Conservation (phyloP, 2,797 vertebrate genomes). For the Meda fulgida region DNA sequence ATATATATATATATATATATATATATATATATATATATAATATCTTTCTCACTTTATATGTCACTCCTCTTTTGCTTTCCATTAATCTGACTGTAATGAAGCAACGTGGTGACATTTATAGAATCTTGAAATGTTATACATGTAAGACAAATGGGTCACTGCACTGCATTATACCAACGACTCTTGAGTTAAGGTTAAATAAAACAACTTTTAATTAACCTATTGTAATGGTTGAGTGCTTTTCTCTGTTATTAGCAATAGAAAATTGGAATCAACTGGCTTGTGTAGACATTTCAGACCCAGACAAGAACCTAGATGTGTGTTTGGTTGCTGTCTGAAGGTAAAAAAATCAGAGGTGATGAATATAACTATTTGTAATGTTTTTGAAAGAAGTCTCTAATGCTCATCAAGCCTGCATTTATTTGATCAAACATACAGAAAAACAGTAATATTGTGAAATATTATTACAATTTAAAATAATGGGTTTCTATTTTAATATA, state of each 20-base stretch:
- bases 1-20: too few relatives aligned
- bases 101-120: constrained; percentile 49
- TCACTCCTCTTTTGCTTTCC: background rate
- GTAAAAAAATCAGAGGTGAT: too few relatives aligned
- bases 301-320: background rate
- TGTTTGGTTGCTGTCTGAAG: background rate
- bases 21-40: too few relatives aligned
- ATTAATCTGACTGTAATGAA: constrained; percentile 22
- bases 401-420: too few relatives aligned
- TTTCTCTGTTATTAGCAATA: constrained; percentile 32
- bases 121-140: constrained; percentile 43
- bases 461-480: too few relatives aligned
- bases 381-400: too few relatives aligned
- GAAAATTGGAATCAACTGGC: background rate
- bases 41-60: background rate
- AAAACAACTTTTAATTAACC: constrained; percentile 55
- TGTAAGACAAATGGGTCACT: constrained; percentile 50
- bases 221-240: constrained; percentile 32
- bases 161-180: constrained; percentile 33
- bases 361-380: too few relatives aligned
- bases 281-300: constrained; percentile 13
- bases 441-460: too few relatives aligned
- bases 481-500: too few relatives aligned
- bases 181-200: constrained; percentile 34
- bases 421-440: too few relatives aligned